Evolutionary conservation across 2,797 vertebrate species (phyloP).

Genomic region (Gobio occitaniae): DNA sequence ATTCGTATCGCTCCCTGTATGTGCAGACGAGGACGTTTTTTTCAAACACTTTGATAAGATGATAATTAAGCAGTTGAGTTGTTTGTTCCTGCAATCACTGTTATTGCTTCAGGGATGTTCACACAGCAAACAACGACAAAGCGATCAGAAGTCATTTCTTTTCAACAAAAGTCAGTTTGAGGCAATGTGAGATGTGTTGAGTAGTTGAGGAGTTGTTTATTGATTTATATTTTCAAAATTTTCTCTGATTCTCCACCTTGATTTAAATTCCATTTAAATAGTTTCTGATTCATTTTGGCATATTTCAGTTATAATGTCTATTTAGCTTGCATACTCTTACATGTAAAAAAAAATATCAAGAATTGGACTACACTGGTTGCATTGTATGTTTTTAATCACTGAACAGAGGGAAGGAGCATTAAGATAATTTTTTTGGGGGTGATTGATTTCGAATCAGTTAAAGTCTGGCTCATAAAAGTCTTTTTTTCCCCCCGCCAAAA

Average conservation of each 20-base stretch:
- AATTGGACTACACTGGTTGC: neutral
- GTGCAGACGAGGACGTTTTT: conserved; percentile 7
- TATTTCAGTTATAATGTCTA: neutral
- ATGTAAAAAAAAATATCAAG: neutral
- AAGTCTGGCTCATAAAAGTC: neutral
- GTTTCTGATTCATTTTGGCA: neutral
- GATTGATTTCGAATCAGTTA: neutral
- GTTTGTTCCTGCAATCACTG: conserved; percentile 6
- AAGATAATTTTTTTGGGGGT: too few relatives aligned
- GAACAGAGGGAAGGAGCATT: too few relatives aligned
- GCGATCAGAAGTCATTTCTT: neutral
- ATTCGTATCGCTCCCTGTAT: neutral
- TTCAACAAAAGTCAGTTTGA: neutral
- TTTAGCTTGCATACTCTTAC: neutral
- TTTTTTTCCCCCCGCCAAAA: neutral
- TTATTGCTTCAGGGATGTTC: conserved; percentile 24
- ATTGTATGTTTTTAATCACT: neutral
- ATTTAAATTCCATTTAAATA: neutral
- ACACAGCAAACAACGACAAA: conserved; percentile 3
- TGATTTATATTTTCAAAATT: neutral
- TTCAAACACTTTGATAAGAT: conserved; percentile 5
- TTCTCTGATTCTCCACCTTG: neutral
- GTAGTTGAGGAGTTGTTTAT: too few relatives aligned
- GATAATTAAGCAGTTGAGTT: conserved; percentile 35
- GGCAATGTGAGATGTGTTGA: neutral